phyloP scores from a whole-genome alignment of 2,888 invertebrate species.

The Podabrus alpinus region DNA sequence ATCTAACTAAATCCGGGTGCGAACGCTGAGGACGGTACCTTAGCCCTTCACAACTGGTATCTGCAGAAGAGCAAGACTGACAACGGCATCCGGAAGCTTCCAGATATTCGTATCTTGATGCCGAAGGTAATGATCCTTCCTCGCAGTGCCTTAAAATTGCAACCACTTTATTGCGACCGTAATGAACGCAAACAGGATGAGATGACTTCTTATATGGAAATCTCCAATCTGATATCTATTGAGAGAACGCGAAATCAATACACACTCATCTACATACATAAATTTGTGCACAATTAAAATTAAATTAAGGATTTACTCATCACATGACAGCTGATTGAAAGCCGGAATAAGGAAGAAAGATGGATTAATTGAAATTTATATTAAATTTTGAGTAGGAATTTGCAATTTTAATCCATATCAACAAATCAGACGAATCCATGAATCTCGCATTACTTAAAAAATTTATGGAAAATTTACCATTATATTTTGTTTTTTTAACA shows the following conservation, averaged over 20 bases:
- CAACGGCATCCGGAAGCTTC: slow-evolving; percentile 81
- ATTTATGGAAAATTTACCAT: no score
- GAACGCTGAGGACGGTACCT: slow-evolving; percentile 58
- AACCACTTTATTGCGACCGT: slow-evolving; percentile 66
- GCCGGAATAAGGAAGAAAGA: not conserved
- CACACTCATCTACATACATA: not conserved
- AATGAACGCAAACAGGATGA: slow-evolving; percentile 86
- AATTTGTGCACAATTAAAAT: not conserved
- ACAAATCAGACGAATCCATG: not conserved
- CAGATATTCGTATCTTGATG: slow-evolving; percentile 74
- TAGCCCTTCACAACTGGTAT: slow-evolving; percentile 73
- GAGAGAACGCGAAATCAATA: slow-evolving; percentile 16
- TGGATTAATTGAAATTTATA: not conserved
- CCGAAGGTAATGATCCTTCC: slow-evolving; percentile 69
- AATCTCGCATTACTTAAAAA: not conserved
- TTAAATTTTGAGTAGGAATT: not conserved
- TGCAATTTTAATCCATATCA: not conserved
- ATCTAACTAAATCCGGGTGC: slow-evolving; percentile 48
- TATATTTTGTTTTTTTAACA: no score
- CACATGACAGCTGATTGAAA: not conserved
- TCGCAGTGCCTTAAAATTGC: slow-evolving; percentile 76
- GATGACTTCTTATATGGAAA: slow-evolving; percentile 85
- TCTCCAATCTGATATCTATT: slow-evolving; percentile 82
- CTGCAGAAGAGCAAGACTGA: slow-evolving; percentile 67
- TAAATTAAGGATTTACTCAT: not conserved